Conservation (phyloP, 2,797 vertebrate species). For the Leucoraja ocellata region DNA sequence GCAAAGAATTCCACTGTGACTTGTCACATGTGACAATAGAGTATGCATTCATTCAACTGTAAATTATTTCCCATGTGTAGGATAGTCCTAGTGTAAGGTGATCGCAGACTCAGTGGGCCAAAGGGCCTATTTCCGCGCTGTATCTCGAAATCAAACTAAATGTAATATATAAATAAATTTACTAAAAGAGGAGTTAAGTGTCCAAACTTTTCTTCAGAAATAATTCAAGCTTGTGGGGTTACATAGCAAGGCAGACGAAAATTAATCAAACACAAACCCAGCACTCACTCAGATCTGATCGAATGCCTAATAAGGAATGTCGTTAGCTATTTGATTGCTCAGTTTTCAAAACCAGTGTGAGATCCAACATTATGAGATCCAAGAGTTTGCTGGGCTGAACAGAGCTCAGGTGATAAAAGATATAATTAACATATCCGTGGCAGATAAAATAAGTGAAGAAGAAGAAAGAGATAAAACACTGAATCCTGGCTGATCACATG, state of each 20-base stretch:
- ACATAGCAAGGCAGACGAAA: neutral
- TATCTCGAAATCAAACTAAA: too few relatives aligned
- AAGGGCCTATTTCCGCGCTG: too few relatives aligned
- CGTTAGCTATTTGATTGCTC: neutral
- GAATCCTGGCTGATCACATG: neutral
- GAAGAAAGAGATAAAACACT: neutral
- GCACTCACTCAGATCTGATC: neutral
- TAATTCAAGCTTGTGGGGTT: neutral
- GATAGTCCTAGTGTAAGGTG: too few relatives aligned
- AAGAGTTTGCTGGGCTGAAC: neutral
- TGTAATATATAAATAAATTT: too few relatives aligned
- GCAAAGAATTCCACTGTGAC: too few relatives aligned
- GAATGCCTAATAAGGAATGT: neutral
- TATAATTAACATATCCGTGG: neutral
- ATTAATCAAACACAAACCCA: neutral
- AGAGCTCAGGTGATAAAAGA: neutral
- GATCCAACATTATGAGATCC: neutral
- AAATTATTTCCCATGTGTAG: too few relatives aligned
- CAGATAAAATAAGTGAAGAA: neutral
- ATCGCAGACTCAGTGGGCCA: too few relatives aligned
- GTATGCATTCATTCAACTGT: too few relatives aligned
- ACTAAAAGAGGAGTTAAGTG: neutral
- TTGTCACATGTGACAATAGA: too few relatives aligned
- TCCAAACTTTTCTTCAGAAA: neutral
- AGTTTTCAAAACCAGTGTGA: constrained; percentile 17